Conservation (phyloP, 2,797 vertebrate species). For the Cichlasoma orientale region DNA sequence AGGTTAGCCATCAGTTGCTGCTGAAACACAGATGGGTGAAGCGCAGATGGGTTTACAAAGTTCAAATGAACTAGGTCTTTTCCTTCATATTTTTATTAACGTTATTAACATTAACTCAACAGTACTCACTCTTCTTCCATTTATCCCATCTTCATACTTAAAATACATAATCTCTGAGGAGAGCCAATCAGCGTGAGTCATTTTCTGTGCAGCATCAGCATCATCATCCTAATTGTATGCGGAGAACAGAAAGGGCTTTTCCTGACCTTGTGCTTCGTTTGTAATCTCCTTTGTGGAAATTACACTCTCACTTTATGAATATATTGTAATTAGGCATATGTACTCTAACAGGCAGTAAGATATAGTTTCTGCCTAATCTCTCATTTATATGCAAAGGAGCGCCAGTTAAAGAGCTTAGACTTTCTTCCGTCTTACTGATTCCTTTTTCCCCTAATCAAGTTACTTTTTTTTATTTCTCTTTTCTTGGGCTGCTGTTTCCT, state of each 20-base stretch:
- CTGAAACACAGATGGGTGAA: conserved; percentile 6
- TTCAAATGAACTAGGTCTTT: conserved; percentile 10
- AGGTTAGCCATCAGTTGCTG: background rate
- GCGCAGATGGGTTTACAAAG: conserved; percentile 10
- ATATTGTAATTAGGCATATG: conserved; percentile 90
- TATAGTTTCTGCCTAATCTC: conserved; percentile 87
- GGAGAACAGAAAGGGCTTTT: conserved; percentile 74
- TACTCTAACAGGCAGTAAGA: conserved; percentile 85
- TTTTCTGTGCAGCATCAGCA: conserved; percentile 67
- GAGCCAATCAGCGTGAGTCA: conserved; percentile 61
- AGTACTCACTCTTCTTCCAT: conserved; percentile 27
- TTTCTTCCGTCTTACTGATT: conserved; percentile 84
- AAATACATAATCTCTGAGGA: conserved; percentile 61
- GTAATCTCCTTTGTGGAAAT: conserved; percentile 90
- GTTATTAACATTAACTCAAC: conserved; percentile 48
- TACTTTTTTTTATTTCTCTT: conserved; percentile 73
- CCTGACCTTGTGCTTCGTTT: conserved; percentile 83
- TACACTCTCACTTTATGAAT: conserved; percentile 87
- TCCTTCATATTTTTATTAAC: conserved; percentile 43
- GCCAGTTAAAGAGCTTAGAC: conserved; percentile 85
- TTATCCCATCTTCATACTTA: conserved; percentile 51
- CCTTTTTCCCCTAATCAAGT: conserved; percentile 81
- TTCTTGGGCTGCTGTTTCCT: conserved; percentile 46
- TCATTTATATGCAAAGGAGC: conserved; percentile 91
- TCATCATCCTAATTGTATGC: conserved; percentile 70